Percentiles rank a stretch among this genome's conserved stretches.
Conservation (phyloP, 2,888 invertebrate genomes). For the Cephus rjabovi region DNA sequence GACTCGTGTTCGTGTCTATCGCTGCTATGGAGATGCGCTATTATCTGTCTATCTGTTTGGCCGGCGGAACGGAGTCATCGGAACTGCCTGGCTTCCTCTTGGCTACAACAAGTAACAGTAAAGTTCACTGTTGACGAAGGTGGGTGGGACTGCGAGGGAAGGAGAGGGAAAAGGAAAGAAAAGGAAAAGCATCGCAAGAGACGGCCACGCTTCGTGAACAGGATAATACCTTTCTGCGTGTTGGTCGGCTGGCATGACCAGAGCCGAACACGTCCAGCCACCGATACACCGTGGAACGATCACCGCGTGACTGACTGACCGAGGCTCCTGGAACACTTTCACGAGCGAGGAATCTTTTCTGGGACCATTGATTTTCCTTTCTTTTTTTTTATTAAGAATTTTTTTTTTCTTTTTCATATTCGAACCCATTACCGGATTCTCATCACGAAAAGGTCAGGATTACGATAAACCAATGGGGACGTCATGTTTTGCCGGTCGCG, state of each 20-base stretch:
- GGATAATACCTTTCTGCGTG: background rate
- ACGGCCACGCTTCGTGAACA: background rate
- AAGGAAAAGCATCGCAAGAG: background rate
- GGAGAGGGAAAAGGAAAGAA: background rate
- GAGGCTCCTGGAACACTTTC: constrained; percentile 5
- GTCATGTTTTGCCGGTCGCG: background rate
- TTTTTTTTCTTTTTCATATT: too few relatives aligned
- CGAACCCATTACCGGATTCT: background rate
- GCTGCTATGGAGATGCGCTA: background rate
- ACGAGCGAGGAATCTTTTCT: background rate
- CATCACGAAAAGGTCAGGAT: background rate
- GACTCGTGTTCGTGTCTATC: background rate
- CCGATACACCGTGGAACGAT: background rate
- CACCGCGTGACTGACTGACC: background rate
- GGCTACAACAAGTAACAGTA: background rate
- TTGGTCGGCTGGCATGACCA: background rate
- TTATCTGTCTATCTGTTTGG: background rate
- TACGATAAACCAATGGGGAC: background rate
- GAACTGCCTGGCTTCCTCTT: background rate
- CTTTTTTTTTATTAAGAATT: background rate
- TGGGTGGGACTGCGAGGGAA: background rate
- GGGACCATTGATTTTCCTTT: background rate
- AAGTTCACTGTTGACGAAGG: background rate
- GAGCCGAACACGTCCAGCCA: background rate
- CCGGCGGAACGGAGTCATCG: background rate